Conservation (phyloP, 2,888 invertebrate genomes). For the Trachelus troglodyta region DNA sequence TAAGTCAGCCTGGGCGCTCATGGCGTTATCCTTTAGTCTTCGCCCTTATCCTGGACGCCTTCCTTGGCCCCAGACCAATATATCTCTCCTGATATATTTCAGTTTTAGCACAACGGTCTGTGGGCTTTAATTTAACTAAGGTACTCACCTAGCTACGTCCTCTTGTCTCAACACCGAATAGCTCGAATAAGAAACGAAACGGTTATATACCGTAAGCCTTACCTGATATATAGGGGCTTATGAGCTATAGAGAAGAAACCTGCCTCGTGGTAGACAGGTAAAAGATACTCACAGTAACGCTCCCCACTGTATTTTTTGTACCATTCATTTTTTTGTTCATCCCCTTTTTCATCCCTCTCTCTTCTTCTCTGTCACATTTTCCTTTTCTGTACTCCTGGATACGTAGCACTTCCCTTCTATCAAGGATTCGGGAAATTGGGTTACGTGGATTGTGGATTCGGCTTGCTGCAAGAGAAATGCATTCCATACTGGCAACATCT, state of each 20-base stretch:
- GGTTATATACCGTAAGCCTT: conserved; percentile 48
- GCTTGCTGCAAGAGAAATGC: background rate
- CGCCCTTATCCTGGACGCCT: conserved; percentile 30
- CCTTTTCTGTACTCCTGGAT: background rate
- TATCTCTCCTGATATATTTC: conserved; percentile 50
- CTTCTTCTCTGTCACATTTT: background rate
- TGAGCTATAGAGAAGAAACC: conserved; percentile 36
- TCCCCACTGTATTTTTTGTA: conserved; percentile 13
- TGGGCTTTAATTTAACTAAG: conserved; percentile 48
- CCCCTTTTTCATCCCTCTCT: background rate
- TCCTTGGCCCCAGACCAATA: conserved; percentile 39
- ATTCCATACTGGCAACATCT: background rate
- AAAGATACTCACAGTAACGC: conserved; percentile 11
- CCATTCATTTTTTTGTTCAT: conserved; percentile 3
- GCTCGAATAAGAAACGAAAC: conserved; percentile 40
- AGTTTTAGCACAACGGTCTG: conserved; percentile 42
- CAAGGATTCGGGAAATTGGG: conserved; percentile 1
- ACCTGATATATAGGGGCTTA: conserved; percentile 48
- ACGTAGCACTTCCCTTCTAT: background rate
- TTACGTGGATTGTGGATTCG: background rate
- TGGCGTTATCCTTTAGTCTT: conserved; percentile 30
- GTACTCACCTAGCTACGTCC: conserved; percentile 24
- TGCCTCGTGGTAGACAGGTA: conserved; percentile 32
- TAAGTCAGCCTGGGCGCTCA: conserved; percentile 23
- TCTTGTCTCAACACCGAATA: conserved; percentile 1